Evolutionary conservation across 35 echinoderm and acorn worm species (phyloP).

Genomic region (Heliocidaris erythrogramma): DNA sequence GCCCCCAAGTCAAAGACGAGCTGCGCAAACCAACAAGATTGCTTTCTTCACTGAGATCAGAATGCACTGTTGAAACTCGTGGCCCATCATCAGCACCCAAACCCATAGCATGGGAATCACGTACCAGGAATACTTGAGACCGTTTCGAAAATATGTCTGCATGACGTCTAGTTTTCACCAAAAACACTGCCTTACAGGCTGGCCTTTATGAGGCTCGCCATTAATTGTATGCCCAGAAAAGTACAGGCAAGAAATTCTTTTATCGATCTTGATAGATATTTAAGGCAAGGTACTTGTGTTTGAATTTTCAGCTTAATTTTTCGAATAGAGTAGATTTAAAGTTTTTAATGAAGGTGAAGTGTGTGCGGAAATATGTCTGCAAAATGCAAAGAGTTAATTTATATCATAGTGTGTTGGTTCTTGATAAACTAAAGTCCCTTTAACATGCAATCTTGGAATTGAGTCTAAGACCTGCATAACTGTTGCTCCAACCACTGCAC

Average conservation of each 20-base stretch:
- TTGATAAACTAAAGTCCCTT: too few species aligned
- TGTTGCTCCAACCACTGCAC: too few species aligned
- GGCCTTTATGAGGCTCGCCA: too few species aligned
- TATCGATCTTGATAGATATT: background rate
- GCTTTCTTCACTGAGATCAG: background rate
- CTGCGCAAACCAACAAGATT: background rate
- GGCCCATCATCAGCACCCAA: background rate
- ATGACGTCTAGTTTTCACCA: background rate
- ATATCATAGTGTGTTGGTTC: too few species aligned
- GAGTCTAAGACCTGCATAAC: too few species aligned
- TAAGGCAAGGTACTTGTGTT: background rate
- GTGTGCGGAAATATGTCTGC: too few species aligned
- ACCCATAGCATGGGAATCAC: background rate
- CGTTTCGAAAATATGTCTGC: background rate
- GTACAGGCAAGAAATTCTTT: background rate
- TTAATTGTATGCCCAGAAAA: background rate
- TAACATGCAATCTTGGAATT: too few species aligned
- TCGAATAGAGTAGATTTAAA: too few species aligned
- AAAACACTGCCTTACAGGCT: background rate
- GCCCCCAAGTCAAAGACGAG: too few species aligned
- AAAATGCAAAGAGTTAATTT: too few species aligned
- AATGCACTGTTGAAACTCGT: background rate
- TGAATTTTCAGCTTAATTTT: too few species aligned
- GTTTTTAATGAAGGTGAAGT: too few species aligned
- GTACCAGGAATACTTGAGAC: background rate